These are phyloP conservation scores for Scelioninae gen. 1 DNA, from an alignment of 2,888 invertebrate genomes.

Conservation along the genomic window DNA sequence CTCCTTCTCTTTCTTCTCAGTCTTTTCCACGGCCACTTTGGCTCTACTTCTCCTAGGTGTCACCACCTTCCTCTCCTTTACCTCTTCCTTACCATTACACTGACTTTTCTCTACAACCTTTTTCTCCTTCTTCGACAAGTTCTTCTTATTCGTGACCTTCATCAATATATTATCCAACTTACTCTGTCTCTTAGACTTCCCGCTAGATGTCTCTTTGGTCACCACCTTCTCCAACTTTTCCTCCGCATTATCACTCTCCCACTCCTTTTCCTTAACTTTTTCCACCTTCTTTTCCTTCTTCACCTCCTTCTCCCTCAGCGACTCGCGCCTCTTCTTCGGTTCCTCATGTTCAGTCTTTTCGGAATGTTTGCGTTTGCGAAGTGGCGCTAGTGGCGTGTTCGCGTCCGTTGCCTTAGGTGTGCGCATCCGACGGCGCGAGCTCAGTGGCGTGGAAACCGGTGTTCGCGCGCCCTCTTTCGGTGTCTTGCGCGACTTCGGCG, in stretches of 20 bases:
- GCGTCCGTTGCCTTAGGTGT: conserved; percentile 74
- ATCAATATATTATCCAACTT: conserved; percentile 82
- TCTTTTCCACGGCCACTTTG: conserved; percentile 69
- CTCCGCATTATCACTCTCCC: conserved; percentile 77
- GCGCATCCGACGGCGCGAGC: conserved; percentile 77
- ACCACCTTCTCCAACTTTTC: conserved; percentile 74
- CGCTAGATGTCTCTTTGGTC: conserved; percentile 47
- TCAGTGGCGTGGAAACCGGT: conserved; percentile 63
- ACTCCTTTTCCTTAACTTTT: conserved; percentile 64
- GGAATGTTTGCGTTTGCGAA: conserved; percentile 83
- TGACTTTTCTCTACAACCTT: conserved; percentile 75
- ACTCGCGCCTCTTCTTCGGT: conserved; percentile 78
- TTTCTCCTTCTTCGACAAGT: conserved; percentile 79
- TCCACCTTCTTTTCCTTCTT: conserved; percentile 53
- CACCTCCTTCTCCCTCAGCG: conserved; percentile 75
- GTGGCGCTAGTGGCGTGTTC: conserved; percentile 65
- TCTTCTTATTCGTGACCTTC: conserved; percentile 81
- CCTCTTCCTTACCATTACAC: conserved; percentile 77
- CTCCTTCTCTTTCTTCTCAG: conserved; percentile 69
- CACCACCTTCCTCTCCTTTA: conserved; percentile 64
- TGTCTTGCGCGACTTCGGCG: conserved; percentile 74
- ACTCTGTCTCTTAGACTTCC: conserved; percentile 79
- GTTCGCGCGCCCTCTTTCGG: conserved; percentile 69
- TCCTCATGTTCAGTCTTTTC: conserved; percentile 81
- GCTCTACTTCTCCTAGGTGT: conserved; percentile 76